Conservation (phyloP, 2,888 invertebrate genomes). For the Trichopoda pennipes region DNA sequence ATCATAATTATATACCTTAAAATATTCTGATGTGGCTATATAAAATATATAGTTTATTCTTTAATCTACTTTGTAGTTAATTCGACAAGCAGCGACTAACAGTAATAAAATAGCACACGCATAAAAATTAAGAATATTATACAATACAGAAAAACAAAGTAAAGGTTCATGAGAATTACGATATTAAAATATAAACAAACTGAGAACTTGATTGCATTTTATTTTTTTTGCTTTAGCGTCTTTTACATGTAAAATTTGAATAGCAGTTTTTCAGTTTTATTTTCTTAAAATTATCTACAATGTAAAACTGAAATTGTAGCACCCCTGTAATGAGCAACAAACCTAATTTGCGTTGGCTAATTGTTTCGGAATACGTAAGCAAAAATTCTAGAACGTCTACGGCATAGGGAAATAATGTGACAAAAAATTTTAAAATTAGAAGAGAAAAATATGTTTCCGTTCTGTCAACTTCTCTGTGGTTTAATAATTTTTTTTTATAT, state of each 20-base stretch:
- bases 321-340: no score
- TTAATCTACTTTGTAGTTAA: constrained; percentile 27
- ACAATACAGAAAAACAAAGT: constrained; percentile 54
- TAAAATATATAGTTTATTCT: constrained; percentile 1
- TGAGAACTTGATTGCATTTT: constrained; percentile 4
- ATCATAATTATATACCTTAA: constrained; percentile 39
- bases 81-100: constrained; percentile 24
- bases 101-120: constrained; percentile 52
- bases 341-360: no score
- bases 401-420: no score
- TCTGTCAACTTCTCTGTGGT: no score
- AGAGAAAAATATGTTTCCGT: no score
- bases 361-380: no score
- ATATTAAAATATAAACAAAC: constrained; percentile 58
- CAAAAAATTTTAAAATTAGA: no score
- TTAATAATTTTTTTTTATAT: no score
- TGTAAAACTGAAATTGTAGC: no score
- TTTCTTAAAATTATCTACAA: no score
- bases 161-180: constrained; percentile 60
- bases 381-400: no score
- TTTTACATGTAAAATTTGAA: neutral
- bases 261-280: no score
- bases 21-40: constrained; percentile 37
- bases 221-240: neutral
- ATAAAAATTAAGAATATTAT: constrained; percentile 51